Base-by-base conservation (phyloP, 2,888 invertebrate species). In the Mythimna pallens region DNA sequence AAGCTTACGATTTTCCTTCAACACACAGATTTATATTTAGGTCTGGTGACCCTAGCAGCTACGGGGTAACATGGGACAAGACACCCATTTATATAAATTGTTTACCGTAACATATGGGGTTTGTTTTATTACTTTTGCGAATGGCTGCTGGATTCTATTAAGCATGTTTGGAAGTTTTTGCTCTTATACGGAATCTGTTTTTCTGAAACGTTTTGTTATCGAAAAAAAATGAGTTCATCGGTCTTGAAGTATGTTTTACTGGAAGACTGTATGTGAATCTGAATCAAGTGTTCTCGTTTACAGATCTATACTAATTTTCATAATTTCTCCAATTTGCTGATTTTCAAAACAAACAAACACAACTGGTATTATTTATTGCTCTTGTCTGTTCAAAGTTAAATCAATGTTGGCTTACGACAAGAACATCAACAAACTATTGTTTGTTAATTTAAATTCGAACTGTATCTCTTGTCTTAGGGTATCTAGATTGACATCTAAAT, bases 81-180 rank as follows among this genome's bases (percentile, higher is more conserved):
- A 30, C 65, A 66, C 58, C 55, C 57, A 70, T 67, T 73, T 74
- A 72, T 76, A 65, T 70, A 63, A 83, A 70, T 72, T 85, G 83
- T 76, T 83, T 77, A 74, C 72, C 47, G 59, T 67, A 55, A 68
- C 80, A 66, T 74, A 72, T 65, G 69, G 77, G 81, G 61, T 62
- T 77, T 77, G 69, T 85, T 82, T 82, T 85, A 83, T 85, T 80
- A 70, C 80, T 70, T 73, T 57, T 73, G 65, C 25, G 43, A 70
- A 52, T 73, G 62, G 36, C 61, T 50, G 40, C 80, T 57, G 64
- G 74, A 58, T 83, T 73, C 54, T 64, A 79, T 79, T 50, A 80
- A 17, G 69, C 25, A 17, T 66, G 52, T 79, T 82, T 50, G 68
- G 55, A 61, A 40, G 25, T 61, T 64, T 64, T 65, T 57, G 61